These are phyloP conservation scores for Neogobius melanostomus DNA, from an alignment of 2,113 vertebrate species.

Conservation along the genomic window DNA sequence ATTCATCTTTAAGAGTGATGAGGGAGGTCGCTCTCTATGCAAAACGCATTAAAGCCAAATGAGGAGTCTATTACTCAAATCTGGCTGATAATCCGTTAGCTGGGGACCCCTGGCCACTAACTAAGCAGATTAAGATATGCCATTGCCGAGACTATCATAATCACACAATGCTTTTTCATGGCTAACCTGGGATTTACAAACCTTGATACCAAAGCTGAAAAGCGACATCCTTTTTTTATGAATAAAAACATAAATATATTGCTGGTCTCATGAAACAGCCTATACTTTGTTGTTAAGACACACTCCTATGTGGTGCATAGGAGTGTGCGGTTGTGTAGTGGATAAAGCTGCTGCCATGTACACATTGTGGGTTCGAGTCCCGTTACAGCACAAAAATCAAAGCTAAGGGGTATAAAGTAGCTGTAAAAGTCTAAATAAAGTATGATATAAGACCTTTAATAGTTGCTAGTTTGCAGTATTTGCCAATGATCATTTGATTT, in stretches of 20 bases:
- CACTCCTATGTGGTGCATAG: too few relatives aligned
- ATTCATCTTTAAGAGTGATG: constrained; percentile 98
- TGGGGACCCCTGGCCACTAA: constrained; percentile 89
- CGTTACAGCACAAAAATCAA: neutral
- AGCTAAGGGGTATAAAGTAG: neutral
- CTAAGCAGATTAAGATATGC: constrained; percentile 85
- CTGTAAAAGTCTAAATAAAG: too few relatives aligned
- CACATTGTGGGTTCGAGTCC: too few relatives aligned
- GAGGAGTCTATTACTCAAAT: constrained; percentile 98
- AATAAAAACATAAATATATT: too few relatives aligned
- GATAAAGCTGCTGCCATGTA: too few relatives aligned
- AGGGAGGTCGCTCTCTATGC: constrained; percentile 93
- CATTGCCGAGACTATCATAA: constrained; percentile 51
- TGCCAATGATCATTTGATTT: neutral
- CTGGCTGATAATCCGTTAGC: constrained; percentile 89
- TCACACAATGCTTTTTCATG: constrained; percentile 36
- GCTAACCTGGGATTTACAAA: neutral
- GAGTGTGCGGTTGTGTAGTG: too few relatives aligned
- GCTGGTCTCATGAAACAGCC: neutral
- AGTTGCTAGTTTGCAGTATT: neutral
- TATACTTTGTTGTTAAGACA: too few relatives aligned
- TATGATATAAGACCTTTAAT: neutral
- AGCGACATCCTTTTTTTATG: too few relatives aligned
- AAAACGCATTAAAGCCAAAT: constrained; percentile 97
- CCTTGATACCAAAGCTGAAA: too few relatives aligned